Evolutionary conservation across 2,888 invertebrate species (phyloP), one percentile per base, ranked within the genome.

Genomic region (Melanostoma scalare): DNA sequence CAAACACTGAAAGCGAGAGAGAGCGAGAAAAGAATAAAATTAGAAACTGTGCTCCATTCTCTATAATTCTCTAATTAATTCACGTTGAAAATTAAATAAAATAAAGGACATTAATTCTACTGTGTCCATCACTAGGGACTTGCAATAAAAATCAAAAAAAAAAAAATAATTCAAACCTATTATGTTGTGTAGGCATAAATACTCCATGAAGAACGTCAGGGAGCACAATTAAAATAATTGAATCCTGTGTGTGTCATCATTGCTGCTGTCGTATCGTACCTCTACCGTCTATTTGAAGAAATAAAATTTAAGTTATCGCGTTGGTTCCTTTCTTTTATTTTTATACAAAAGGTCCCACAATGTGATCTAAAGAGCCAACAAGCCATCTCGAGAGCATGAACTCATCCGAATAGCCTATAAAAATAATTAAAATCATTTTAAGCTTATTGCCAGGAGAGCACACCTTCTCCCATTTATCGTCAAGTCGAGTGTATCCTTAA

Each of bases 91-190:
- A 74, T 79, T 79, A 84, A 84, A 84, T 79, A 75, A 84, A 79
- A 79, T 84, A 71, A 84, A 84, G 74, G 67, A 84, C 79, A 84
- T 79, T 78, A 84, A 84, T 79, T 60, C 61, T 60, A 53, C 36
- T 74, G 20, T 1, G 73, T 78, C 73, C 69, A 68, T 63, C 78
- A 77, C 56, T 20, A 38, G 40, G n/a, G 40, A 44, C 38, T 55
- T 68, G 75, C 61, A 61, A 63, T 56, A 6, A 5, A 31, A 36
- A 53, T 20, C n/a, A 36, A 61, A 44, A 67, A 67, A 71, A 33
- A 31, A 67, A n/a, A 61, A 55, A 55, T 6, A 55, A 31, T 20
- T 33, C 31, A 60, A 60, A 50, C 53, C 68, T 63, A 71, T 71
- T 53, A 75, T 20, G 20, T 20, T 20, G 20, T 20, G 20, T 20